Evolutionary conservation across 2,888 invertebrate genomes (phyloP), one percentile per base, ranked within the genome.

Genomic region (Oscheius sp.): DNA sequence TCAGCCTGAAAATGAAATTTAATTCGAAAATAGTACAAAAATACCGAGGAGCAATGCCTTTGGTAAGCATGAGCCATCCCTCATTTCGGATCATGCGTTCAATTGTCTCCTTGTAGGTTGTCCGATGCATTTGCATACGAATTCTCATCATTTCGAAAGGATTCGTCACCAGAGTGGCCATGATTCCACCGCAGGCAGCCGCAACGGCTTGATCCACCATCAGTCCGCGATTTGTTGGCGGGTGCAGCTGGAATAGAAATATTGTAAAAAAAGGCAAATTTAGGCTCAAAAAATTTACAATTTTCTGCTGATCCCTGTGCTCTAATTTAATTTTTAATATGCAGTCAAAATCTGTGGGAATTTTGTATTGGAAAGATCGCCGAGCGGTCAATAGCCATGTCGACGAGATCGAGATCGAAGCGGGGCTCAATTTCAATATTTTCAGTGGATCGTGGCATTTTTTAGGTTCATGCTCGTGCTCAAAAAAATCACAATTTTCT

Each of bases 91-190:
- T 29, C 73, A 83, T 71, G 13, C 79, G 76, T 45, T 56, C 71
- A 23, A 77, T 23, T 0, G 81, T 83, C 23, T 80, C 68, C 35
- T 41, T 18, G 61, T 83, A 83, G 27, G 53, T 73, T 46, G 73
- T 59, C 2, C 81, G 75, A 69, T 83, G 82, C 53, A 83, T 76
- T 29, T 68, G 84, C 43, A 79, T 69, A 46, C 84, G 71, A 52
- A 82, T 78, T n/a, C 82, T 76, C 74, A 82, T 76, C 71, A 82
- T 56, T 64, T 82, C 84, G 78, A 82, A 78, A 27, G 82, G 84
- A 73, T 84, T 82, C 9, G 84, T 84, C 25, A 76, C 77, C 0
- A 81, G 25, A 0, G 84, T 81, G 16, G 81, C 76, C 16, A 73
- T 59, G 35, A 76, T 69, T 45, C 82, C 82, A 35, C 82, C 84